Evolutionary conservation across 2,797 vertebrate species (phyloP).

Genomic region (Mormyrus hasselquistii): DNA sequence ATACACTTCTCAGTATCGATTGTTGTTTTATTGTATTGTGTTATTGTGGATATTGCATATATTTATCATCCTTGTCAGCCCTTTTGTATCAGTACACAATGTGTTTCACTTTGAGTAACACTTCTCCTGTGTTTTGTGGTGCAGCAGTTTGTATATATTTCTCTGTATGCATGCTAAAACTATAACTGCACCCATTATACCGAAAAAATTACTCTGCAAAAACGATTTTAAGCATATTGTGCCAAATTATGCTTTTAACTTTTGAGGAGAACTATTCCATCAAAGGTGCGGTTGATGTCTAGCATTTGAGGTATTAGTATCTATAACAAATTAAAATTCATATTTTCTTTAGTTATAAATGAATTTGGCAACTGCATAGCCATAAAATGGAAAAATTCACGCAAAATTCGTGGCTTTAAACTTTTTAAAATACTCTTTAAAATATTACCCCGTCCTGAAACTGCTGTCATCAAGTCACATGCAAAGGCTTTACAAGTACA

Average conservation of each 20-base stretch:
- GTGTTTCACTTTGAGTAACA: not conserved
- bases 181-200: not conserved
- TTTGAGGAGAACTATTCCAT: not conserved
- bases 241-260: not conserved
- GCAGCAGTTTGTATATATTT: not conserved
- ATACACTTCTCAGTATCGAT: not conserved
- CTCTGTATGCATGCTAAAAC: not conserved
- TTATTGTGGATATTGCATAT: not conserved
- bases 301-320: not conserved
- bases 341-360: not conserved
- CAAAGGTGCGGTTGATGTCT: not conserved
- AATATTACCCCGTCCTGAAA: not conserved
- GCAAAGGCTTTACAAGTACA: not conserved
- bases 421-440: not conserved
- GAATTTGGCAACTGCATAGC: not conserved
- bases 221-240: not conserved
- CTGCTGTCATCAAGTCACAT: not conserved
- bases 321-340: not conserved
- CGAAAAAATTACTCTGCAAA: not conserved
- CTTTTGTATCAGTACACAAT: not conserved
- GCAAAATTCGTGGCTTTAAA: not conserved
- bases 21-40: not conserved
- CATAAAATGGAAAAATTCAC: not conserved
- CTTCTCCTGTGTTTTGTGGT: not conserved
- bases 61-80: not conserved